Evolutionary conservation across 2,797 vertebrate species (phyloP).

Genomic region (Argyrosomus regius): DNA sequence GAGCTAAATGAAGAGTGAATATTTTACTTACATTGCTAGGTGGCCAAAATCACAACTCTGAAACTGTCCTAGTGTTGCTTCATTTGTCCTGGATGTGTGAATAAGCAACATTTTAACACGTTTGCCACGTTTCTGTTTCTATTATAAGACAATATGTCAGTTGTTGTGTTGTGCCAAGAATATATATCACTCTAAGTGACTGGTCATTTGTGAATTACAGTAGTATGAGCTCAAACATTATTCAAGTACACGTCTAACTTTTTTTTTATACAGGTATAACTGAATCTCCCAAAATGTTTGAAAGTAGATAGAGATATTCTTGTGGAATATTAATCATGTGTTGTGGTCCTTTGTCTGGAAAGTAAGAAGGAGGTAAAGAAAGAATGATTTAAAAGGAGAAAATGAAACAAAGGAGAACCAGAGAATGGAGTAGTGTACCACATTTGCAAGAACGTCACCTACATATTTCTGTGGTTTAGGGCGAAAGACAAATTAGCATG

Average conservation of each 20-base stretch:
- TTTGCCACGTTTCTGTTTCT: not conserved
- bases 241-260: not conserved
- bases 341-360: not conserved
- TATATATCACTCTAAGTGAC: no score
- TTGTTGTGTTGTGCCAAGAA: not conserved
- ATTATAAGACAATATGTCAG: not conserved
- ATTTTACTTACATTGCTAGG: not conserved
- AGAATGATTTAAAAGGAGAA: not conserved
- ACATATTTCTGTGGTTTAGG: constrained; percentile 49
- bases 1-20: not conserved
- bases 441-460: constrained; percentile 38
- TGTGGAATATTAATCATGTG: not conserved
- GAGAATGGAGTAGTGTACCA: not conserved
- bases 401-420: not conserved
- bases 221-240: not conserved
- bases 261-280: not conserved
- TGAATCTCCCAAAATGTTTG: not conserved
- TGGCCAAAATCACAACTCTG: not conserved
- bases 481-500: constrained; percentile 61
- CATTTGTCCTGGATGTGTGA: not conserved
- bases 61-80: not conserved
- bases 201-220: not conserved
- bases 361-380: not conserved
- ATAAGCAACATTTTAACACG: no score
- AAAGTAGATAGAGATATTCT: not conserved